Evolutionary conservation across 2,888 invertebrate species (phyloP).

Genomic region (Zele albiditarsus): DNA sequence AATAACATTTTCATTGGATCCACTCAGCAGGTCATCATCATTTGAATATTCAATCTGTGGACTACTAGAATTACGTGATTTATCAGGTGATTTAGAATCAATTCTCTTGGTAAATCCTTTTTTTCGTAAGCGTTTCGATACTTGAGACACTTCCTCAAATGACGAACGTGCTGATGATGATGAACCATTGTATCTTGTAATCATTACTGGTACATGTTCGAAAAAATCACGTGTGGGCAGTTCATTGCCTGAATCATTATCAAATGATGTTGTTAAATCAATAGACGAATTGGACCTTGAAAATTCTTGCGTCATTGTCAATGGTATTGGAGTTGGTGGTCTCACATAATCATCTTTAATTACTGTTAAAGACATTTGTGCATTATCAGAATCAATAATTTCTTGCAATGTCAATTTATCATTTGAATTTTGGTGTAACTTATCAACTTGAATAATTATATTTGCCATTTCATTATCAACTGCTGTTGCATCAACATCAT

Average conservation of each 20-base stretch:
- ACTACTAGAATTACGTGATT: slow-evolving; percentile 10
- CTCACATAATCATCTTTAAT: slow-evolving; percentile 57
- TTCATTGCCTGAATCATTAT: slow-evolving; percentile 66
- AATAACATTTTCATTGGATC: not conserved
- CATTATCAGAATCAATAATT: slow-evolving; percentile 43
- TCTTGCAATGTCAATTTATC: slow-evolving; percentile 39
- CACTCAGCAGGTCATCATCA: not conserved
- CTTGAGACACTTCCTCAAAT: slow-evolving; percentile 50
- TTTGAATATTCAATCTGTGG: slow-evolving; percentile 16
- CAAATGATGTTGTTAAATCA: slow-evolving; percentile 59
- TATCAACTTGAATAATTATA: slow-evolving; percentile 31
- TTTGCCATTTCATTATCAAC: not conserved
- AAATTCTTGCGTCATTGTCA: slow-evolving; percentile 55
- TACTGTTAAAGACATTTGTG: slow-evolving; percentile 39
- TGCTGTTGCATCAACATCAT: not conserved
- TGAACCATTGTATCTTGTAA: slow-evolving; percentile 50
- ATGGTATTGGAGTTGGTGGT: slow-evolving; percentile 66
- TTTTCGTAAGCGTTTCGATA: slow-evolving; percentile 41
- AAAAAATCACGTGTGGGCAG: slow-evolving; percentile 54
- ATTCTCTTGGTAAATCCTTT: slow-evolving; percentile 39
- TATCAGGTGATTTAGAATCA: slow-evolving; percentile 52
- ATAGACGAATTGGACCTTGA: slow-evolving; percentile 58
- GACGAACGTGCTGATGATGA: slow-evolving; percentile 59
- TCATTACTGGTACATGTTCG: slow-evolving; percentile 53
- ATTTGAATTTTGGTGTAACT: not conserved